Conservation (phyloP, 2,888 invertebrate genomes). For the Tethea ocularis region DNA sequence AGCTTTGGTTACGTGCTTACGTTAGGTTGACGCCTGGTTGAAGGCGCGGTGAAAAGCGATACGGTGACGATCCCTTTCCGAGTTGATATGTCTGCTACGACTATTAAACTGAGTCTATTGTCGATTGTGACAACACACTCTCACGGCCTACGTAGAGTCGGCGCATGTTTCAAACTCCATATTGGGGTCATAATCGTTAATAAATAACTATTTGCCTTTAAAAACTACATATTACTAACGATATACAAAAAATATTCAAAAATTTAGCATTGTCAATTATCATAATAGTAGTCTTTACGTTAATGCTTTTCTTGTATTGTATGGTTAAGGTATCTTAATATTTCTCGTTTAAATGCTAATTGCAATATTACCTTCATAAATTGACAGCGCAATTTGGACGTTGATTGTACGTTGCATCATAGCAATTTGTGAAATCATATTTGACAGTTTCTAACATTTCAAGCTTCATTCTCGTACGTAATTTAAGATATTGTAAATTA, state of each 20-base stretch:
- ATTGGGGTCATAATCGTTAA: slow-evolving; percentile 47
- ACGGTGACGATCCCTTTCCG: too few species aligned
- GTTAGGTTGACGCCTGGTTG: too few species aligned
- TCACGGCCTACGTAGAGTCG: slow-evolving; percentile 65
- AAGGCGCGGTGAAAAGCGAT: too few species aligned
- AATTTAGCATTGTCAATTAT: too few species aligned
- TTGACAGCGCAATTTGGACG: slow-evolving; percentile 9
- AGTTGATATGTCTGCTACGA: too few species aligned
- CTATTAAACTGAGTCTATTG: slow-evolving; percentile 72
- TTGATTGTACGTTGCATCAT: background rate
- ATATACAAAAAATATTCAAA: slow-evolving; percentile 12
- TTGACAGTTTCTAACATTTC: background rate
- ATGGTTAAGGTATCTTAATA: background rate
- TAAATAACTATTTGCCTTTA: slow-evolving; percentile 29
- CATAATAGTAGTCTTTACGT: background rate
- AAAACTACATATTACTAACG: slow-evolving; percentile 34
- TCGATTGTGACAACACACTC: slow-evolving; percentile 69
- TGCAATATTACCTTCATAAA: slow-evolving; percentile 6
- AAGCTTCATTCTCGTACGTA: background rate
- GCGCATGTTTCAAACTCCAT: slow-evolving; percentile 28
- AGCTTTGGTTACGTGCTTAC: too few species aligned
- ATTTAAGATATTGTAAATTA: background rate
- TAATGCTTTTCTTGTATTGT: slow-evolving; percentile 7
- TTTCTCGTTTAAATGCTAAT: slow-evolving; percentile 7
- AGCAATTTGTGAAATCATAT: background rate